These are phyloP conservation scores for Gavia stellata DNA, from an alignment of 2,113 vertebrate species.

Conservation along the genomic window DNA sequence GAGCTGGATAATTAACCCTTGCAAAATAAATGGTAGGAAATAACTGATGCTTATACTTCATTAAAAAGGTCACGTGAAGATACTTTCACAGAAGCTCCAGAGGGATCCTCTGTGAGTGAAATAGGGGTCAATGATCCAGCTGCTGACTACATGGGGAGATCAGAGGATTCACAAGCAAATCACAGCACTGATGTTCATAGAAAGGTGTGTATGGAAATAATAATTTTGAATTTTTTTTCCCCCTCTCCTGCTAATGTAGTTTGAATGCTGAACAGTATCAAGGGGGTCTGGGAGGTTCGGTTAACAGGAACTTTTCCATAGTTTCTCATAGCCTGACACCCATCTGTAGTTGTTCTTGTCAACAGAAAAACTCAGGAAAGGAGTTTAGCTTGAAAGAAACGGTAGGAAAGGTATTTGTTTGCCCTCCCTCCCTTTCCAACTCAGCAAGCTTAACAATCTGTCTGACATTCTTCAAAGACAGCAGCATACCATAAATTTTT, in stretches of 20 bases:
- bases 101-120: background rate
- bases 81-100: background rate
- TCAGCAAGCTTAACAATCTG: background rate
- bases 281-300: background rate
- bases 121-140: background rate
- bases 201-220: background rate
- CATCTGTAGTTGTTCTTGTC: background rate
- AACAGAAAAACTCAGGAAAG: background rate
- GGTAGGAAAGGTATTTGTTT: background rate
- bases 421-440: background rate
- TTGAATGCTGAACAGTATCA: background rate
- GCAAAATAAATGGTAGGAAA: background rate
- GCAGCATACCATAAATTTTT: background rate
- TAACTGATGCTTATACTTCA: background rate
- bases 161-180: background rate
- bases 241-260: background rate
- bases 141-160: background rate
- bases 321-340: background rate
- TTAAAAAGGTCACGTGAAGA: background rate
- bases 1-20: background rate
- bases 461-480: background rate
- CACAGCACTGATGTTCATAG: background rate
- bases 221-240: background rate
- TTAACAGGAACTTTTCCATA: background rate
- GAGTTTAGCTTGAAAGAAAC: background rate